Conservation (phyloP, 2,113 vertebrate species). For the Cnemophilus loriae region DNA sequence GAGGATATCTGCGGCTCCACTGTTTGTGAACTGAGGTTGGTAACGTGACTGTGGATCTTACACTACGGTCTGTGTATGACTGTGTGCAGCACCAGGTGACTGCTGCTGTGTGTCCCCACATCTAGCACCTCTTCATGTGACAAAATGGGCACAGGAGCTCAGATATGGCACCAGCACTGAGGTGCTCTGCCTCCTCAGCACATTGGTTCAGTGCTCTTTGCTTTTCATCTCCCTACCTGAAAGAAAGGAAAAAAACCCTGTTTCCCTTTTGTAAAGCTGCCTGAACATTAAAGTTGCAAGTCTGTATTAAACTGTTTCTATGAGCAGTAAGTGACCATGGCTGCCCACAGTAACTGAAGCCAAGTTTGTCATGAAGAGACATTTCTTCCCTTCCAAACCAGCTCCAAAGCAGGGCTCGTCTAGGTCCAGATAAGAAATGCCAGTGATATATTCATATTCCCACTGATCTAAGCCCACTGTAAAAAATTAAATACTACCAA, state of each 20-base stretch:
- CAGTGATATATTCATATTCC: not conserved
- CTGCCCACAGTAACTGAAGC: not conserved
- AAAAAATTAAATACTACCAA: not conserved
- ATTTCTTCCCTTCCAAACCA: not conserved
- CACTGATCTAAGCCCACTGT: not conserved
- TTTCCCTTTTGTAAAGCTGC: not conserved
- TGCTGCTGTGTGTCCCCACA: not conserved
- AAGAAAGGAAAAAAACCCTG: not conserved
- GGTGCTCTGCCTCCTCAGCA: not conserved
- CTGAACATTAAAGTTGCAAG: not conserved
- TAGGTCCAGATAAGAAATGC: not conserved
- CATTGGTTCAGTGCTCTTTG: not conserved
- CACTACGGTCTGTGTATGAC: not conserved
- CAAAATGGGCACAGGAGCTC: not conserved
- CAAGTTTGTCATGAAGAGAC: not conserved
- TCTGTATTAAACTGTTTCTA: not conserved
- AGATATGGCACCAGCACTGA: not conserved
- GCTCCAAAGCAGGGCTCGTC: not conserved
- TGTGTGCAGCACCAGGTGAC: not conserved
- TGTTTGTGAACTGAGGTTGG: not conserved
- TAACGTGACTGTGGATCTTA: not conserved
- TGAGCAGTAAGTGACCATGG: not conserved
- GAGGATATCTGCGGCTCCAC: conserved; percentile 45
- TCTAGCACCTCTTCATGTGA: not conserved
- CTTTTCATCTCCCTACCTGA: not conserved